Base-by-base conservation (phyloP, 2,113 vertebrate genomes). In the Caranx melampygus region DNA sequence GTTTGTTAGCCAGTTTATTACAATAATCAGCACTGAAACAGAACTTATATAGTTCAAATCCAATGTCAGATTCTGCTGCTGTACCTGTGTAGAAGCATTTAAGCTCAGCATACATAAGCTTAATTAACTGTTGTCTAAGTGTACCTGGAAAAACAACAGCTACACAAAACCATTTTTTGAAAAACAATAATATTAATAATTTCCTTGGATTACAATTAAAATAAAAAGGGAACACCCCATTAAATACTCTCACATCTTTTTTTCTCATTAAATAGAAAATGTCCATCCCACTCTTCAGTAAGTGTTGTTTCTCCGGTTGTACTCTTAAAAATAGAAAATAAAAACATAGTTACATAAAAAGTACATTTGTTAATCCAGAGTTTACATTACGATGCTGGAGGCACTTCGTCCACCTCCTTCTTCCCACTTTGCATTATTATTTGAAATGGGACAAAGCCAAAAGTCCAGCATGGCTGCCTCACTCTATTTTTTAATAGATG, bases 191-290 rank as follows among this genome's bases (percentile, higher is more conserved):
- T 84, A 90, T 54, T 86, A 90, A 86, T 90, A 87, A 91, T 93
- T 90, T 87, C 82, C 82, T 92, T 86, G 72, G 75, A 88, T 80
- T 91, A 90, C 89, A 87, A 92, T 89, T 71, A 86, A 90, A 88
- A 92, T 88, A 92, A 90, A 92, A 93, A 88, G 87, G 88, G 87
- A 90, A 89, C 69, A 71, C 78, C 91, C 58, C 79, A 68, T 95
- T 95, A 94, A 94, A 94, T 95, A 94, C 89, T 94, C 88, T 93
- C 87, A 86, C 87, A 89, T 92, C 73, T 87, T 81, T 90, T 82
- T 75, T 84, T 71, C 75, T 91, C 69, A 68, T 94, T 95, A 95
- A 95, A 95, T 95, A 95, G 88, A 94, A 93, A 94, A 93, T 75
- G 85, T 93, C 89, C 83, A 84, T 87, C 78, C 80, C 88, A 90